These are phyloP conservation scores for Rhaphigaster nebulosa DNA, from an alignment of 2,888 invertebrate genomes.

Conservation along the genomic window DNA sequence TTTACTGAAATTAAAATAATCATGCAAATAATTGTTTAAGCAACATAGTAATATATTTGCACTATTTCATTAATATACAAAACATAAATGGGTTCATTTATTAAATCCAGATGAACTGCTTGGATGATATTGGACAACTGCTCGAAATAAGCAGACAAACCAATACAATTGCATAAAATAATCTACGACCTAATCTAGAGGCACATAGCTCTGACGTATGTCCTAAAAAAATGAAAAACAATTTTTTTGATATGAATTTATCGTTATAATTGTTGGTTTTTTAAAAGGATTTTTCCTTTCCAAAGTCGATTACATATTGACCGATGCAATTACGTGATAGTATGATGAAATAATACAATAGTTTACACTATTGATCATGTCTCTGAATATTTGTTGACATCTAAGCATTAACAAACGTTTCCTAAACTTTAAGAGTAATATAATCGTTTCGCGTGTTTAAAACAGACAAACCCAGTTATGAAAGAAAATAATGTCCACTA, in stretches of 20 bases:
- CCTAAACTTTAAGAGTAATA: not conserved
- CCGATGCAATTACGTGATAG: not conserved
- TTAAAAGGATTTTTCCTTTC: not conserved
- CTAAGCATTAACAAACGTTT: not conserved
- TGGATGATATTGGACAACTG: no score
- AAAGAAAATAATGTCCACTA: not conserved
- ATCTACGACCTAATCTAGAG: not conserved
- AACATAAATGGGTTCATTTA: no score
- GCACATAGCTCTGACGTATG: not conserved
- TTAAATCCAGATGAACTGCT: no score
- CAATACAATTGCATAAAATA: not conserved
- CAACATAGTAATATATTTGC: no score
- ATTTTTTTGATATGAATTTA: not conserved
- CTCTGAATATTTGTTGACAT: not conserved
- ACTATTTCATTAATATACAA: no score
- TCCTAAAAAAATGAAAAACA: not conserved
- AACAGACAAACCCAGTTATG: not conserved
- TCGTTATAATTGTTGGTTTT: not conserved
- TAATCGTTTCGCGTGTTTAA: not conserved
- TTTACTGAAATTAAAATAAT: no score
- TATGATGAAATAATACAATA: not conserved
- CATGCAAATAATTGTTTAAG: no score
- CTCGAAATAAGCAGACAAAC: not conserved
- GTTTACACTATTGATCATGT: not conserved
- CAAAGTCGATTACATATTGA: not conserved